A percentile compares a stretch with the other conserved stretches of the same genome.
Conservation (phyloP, 2,888 invertebrate species). For the Anagyrus pseudococci region DNA sequence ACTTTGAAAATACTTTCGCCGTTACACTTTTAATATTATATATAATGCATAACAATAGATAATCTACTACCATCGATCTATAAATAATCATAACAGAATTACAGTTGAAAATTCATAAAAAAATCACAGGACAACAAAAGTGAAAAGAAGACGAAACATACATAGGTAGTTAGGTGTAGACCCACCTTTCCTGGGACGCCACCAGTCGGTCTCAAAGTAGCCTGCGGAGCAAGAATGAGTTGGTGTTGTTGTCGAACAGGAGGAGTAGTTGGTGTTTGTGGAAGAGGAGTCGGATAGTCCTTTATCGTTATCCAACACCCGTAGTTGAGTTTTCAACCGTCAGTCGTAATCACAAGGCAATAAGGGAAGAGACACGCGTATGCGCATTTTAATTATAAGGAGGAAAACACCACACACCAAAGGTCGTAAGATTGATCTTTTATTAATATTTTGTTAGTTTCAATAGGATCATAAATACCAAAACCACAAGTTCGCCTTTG, state of each 20-base stretch:
- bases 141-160: constrained; percentile 44
- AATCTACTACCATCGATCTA: constrained; percentile 27
- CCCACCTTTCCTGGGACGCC: constrained; percentile 96
- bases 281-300: constrained; percentile 76
- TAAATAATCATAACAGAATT: not conserved
- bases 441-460: constrained; percentile 3
- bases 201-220: constrained; percentile 95
- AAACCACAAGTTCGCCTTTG: constrained; percentile 18
- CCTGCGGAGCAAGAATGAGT: constrained; percentile 78
- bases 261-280: constrained; percentile 66
- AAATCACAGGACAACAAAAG: not conserved
- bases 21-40: not conserved
- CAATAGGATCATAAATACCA: not conserved
- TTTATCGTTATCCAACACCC: constrained; percentile 60
- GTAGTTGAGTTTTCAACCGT: constrained; percentile 44
- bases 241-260: constrained; percentile 62
- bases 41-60: constrained; percentile 12
- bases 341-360: constrained; percentile 51
- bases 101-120: not conserved
- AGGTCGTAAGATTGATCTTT: not conserved
- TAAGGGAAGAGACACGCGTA: constrained; percentile 53
- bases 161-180: constrained; percentile 64
- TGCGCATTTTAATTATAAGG: constrained; percentile 50
- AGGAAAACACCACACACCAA: constrained; percentile 6
- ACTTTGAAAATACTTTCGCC: not conserved